Percentiles rank a stretch among this genome's conserved stretches.
Evolutionary conservation across 35 echinoderm and acorn worm species (phyloP).

Genomic region (Holothuria glaberrima): DNA sequence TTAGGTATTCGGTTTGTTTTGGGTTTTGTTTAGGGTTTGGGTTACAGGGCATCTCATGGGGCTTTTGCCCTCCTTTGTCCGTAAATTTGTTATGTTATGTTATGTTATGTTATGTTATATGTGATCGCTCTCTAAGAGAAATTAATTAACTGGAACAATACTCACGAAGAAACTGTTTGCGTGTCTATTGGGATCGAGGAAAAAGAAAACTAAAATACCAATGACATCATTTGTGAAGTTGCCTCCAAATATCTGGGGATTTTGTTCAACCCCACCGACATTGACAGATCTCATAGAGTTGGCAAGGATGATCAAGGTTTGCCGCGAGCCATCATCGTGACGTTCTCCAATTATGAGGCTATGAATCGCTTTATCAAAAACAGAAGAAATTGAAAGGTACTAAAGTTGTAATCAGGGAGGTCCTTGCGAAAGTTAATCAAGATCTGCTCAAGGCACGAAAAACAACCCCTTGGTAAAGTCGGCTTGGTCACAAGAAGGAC

Average conservation of each 20-base stretch:
- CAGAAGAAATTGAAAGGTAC: not conserved
- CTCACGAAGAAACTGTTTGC: constrained; percentile 18
- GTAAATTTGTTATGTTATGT: too few species aligned
- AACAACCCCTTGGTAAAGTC: not conserved
- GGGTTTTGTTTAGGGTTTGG: too few species aligned
- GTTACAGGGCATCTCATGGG: too few species aligned
- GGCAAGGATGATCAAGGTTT: not conserved
- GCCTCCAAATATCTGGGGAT: not conserved
- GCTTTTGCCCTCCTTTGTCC: too few species aligned
- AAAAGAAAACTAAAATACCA: not conserved
- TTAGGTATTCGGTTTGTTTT: too few species aligned
- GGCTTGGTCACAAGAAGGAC: too few species aligned
- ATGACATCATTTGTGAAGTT: too few species aligned
- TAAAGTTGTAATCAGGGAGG: not conserved
- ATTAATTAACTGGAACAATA: constrained; percentile 8
- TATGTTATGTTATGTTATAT: too few species aligned
- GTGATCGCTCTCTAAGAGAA: not conserved
- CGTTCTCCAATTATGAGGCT: too few species aligned
- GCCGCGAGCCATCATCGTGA: not conserved
- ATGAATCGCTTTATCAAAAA: not conserved
- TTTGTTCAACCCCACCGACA: not conserved
- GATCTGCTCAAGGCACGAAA: not conserved
- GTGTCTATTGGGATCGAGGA: not conserved
- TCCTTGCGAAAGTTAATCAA: not conserved
- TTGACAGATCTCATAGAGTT: not conserved